These are phyloP conservation scores for Amblyopsis hoosieri DNA, from an alignment of 2,797 vertebrate genomes.

Conservation along the genomic window DNA sequence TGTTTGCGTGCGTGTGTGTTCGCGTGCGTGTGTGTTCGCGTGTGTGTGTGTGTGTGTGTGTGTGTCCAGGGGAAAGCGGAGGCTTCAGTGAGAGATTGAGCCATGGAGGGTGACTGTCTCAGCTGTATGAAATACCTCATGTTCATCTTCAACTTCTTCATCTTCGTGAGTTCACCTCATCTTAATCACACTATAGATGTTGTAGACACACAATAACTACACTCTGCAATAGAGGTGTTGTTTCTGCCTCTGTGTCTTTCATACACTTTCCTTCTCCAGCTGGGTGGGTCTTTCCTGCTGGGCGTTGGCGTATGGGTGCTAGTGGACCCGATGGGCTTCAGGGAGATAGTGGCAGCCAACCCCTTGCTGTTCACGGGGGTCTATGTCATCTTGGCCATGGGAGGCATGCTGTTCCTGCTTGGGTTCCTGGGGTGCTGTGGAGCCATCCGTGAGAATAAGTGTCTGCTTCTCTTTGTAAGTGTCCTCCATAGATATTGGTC, in stretches of 20 bases:
- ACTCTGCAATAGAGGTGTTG: not conserved
- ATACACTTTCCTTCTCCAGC: conserved; percentile 63
- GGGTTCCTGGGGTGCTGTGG: conserved; percentile 95
- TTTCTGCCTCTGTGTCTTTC: not conserved
- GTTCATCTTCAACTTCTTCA: conserved; percentile 93
- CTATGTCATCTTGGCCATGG: conserved; percentile 89
- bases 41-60: conserved; percentile 2
- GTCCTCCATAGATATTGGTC: not conserved
- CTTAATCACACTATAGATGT: not conserved
- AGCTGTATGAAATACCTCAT: conserved; percentile 92
- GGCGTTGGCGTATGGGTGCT: conserved; percentile 89
- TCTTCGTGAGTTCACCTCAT: conserved; percentile 84
- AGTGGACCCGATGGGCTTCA: conserved; percentile 89
- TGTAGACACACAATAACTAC: not conserved
- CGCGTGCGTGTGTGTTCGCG: conserved; percentile 1
- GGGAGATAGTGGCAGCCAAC: conserved; percentile 89
- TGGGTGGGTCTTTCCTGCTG: conserved; percentile 88
- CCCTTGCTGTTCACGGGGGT: conserved; percentile 88
- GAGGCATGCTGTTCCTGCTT: conserved; percentile 88
- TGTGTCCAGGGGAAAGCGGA: conserved; percentile 28
- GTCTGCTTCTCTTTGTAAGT: conserved; percentile 91
- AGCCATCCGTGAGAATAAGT: conserved; percentile 90
- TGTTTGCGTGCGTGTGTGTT: conserved; percentile 7
- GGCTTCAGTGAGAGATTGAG: conserved; percentile 48
- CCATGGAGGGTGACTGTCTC: conserved; percentile 90